Base-by-base conservation (phyloP, 1,140 invertebrate species). In the Homarus americanus region DNA sequence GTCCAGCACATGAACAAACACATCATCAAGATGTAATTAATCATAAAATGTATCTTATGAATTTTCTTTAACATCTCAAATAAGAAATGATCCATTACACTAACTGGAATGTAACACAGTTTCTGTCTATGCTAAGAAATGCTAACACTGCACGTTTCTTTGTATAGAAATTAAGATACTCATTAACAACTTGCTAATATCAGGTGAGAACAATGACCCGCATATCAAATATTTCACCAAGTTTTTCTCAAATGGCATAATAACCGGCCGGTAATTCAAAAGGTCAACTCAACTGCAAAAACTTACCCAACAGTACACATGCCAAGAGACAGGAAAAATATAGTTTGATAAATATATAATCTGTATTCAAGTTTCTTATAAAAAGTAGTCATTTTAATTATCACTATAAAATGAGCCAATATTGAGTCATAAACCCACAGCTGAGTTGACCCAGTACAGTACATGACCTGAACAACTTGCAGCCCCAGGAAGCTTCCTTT, bases 331-430 rank as follows among this genome's bases (percentile, higher is more conserved):
- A 69, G 10, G 63, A 69, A 69, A 69, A 69, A 69, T 69, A 28
- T 69, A 32, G 28, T 63, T 69, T 28, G n/a, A 69, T 69, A 69
- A 69, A 69, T 69, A 69, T 69, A 69, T 69, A 69, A 69, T 69
- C 63, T 69, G 63, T 69, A 69, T 69, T 69, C n/a, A 69, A 69
- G 63, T 69, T 69, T 69, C 2, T 69, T 69, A 69, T 69, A 69
- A 69, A 58, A 69, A 69, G 63, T 69, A 69, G 63, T 69, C 24
- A 69, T 69, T 69, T 28, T 28, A n/a, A 69, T 69, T 69, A 24
- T 69, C 63, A 69, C n/a, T 69, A 69, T 63, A 69, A 69, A 69
- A 69, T 69, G 28, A 28, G 63, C 63, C 63, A 69, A 69, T 69
- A 12, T 28, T 28, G 63, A 69, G 63, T 7, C 4, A 69, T 28